A percentile compares a stretch with the other conserved stretches of the same genome.
Conservation (phyloP, 2,113 vertebrate genomes). For the Esox niger region DNA sequence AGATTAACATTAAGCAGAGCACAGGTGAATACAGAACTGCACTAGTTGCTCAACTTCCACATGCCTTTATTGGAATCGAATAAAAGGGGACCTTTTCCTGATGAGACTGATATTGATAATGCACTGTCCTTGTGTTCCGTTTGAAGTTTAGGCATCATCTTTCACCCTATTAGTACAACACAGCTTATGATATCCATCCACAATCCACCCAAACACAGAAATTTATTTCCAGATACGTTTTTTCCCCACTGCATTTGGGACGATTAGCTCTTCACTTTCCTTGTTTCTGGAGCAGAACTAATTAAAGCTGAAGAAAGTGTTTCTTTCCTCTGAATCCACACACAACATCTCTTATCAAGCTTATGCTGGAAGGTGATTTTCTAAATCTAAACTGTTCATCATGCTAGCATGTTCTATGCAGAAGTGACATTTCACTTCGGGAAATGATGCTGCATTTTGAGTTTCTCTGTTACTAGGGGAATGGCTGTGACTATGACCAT, state of each 20-base stretch:
- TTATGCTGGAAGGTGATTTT: not conserved
- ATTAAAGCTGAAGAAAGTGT: conserved; percentile 46
- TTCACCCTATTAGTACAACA: not conserved
- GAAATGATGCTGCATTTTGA: not conserved
- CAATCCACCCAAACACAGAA: not conserved
- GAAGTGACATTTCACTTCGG: conserved; percentile 14
- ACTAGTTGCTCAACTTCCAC: too few relatives aligned
- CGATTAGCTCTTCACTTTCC: conserved; percentile 11
- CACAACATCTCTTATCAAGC: not conserved
- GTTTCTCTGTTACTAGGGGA: not conserved
- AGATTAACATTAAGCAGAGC: too few relatives aligned
- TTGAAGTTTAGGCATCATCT: not conserved
- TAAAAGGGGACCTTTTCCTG: too few relatives aligned
- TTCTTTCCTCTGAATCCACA: not conserved
- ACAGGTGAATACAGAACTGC: too few relatives aligned
- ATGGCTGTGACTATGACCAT: too few relatives aligned
- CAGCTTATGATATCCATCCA: not conserved
- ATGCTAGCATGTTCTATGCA: not conserved
- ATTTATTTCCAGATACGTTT: not conserved
- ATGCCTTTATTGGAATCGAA: too few relatives aligned
- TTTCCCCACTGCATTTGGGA: conserved; percentile 1
- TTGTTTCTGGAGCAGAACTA: conserved; percentile 47
- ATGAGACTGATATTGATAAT: too few relatives aligned
- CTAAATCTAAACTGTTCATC: not conserved
- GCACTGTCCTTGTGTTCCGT: not conserved